A percentile compares a stretch with the other conserved stretches of the same genome.
Evolutionary conservation across 2,888 invertebrate species (phyloP).

Genomic region (Horisme vitalbata): DNA sequence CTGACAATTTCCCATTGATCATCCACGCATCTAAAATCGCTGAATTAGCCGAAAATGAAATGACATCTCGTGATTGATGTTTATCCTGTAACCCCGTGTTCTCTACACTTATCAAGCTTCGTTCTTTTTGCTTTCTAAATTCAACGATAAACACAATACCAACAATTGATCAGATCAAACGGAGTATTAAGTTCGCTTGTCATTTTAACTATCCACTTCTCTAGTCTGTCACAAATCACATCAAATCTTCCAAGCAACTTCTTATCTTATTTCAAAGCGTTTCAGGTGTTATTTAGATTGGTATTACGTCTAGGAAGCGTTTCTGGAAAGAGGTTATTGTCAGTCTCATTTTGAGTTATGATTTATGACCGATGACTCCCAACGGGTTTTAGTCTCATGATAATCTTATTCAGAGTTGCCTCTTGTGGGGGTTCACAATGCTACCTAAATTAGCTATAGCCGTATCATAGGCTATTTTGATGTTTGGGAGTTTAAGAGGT

Average conservation of each 20-base stretch:
- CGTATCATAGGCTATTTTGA: slow-evolving; percentile 64
- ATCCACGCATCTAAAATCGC: slow-evolving; percentile 61
- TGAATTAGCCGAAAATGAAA: slow-evolving; percentile 63
- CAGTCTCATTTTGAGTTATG: slow-evolving; percentile 80
- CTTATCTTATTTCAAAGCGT: slow-evolving; percentile 21
- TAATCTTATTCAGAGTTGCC: slow-evolving; percentile 78
- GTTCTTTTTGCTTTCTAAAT: slow-evolving; percentile 70
- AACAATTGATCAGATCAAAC: slow-evolving; percentile 82
- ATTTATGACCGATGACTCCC: slow-evolving; percentile 82
- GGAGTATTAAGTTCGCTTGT: slow-evolving; percentile 82
- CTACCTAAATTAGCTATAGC: slow-evolving; percentile 81
- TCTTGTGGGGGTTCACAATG: slow-evolving; percentile 79
- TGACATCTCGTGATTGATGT: slow-evolving; percentile 71
- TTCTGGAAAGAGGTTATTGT: slow-evolving; percentile 74
- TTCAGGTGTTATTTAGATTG: slow-evolving; percentile 41
- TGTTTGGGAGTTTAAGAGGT: slow-evolving; percentile 43
- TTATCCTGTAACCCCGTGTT: slow-evolving; percentile 64
- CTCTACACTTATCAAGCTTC: slow-evolving; percentile 55
- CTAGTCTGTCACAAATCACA: slow-evolving; percentile 49
- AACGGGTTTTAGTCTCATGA: slow-evolving; percentile 76
- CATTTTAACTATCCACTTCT: slow-evolving; percentile 74
- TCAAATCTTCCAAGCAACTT: slow-evolving; percentile 29
- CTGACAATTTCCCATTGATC: slow-evolving; percentile 62
- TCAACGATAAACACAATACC: slow-evolving; percentile 75
- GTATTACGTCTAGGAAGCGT: slow-evolving; percentile 59